Evolutionary conservation across 2,113 vertebrate genomes (phyloP).

Genomic region (Triplophysa tibetana): DNA sequence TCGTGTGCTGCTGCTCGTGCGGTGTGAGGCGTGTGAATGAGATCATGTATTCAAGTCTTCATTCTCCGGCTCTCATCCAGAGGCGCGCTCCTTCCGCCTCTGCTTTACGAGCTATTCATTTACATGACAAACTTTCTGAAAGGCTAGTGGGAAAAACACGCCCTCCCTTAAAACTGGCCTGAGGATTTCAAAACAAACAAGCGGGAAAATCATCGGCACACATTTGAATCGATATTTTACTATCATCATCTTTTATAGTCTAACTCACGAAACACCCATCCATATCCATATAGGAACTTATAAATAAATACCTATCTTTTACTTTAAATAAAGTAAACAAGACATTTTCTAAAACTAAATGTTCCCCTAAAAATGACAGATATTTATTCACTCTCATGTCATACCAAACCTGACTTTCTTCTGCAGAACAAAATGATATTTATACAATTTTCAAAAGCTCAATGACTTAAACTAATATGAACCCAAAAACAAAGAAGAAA

Average conservation of each 20-base stretch:
- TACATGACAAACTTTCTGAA: constrained; percentile 37
- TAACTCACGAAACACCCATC: neutral
- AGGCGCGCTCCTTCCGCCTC: constrained; percentile 60
- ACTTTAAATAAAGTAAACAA: too few relatives aligned
- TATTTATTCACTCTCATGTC: too few relatives aligned
- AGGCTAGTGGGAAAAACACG: constrained; percentile 53
- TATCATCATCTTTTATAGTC: too few relatives aligned
- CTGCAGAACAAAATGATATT: too few relatives aligned
- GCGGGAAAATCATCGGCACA: constrained; percentile 38
- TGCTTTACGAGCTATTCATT: constrained; percentile 37
- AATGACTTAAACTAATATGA: too few relatives aligned
- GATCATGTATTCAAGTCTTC: constrained; percentile 58
- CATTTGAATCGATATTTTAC: neutral
- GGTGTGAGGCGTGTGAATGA: constrained; percentile 64
- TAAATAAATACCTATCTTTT: neutral
- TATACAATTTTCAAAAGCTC: too few relatives aligned
- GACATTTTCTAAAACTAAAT: too few relatives aligned
- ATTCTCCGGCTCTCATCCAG: constrained; percentile 56
- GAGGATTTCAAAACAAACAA: constrained; percentile 36
- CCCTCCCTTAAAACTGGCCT: constrained; percentile 42
- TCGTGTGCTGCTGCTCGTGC: constrained; percentile 62
- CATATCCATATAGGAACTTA: neutral
- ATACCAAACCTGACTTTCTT: too few relatives aligned
- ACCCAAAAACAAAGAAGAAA: too few relatives aligned
- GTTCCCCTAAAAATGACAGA: too few relatives aligned